Evolutionary conservation across 2,113 vertebrate genomes (phyloP).

Genomic region (Hydrochoerus hydrochaeris): DNA sequence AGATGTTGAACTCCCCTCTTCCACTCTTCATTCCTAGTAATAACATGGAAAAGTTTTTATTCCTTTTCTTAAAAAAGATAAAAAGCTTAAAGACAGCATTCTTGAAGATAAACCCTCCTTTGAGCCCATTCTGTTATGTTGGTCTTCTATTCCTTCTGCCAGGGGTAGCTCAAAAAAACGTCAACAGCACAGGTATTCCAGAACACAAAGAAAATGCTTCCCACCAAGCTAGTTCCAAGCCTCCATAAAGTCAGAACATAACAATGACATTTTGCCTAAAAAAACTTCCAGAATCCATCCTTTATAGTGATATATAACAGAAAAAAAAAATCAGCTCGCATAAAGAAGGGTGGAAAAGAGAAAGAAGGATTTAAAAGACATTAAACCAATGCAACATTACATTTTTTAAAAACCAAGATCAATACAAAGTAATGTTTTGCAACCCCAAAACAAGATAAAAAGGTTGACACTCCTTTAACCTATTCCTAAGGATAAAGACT

Average conservation of each 20-base stretch:
- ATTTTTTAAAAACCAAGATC: neutral
- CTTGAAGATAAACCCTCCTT: neutral
- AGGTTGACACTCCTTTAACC: neutral
- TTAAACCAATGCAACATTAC: neutral
- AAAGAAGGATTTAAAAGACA: neutral
- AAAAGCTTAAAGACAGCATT: constrained; percentile 15
- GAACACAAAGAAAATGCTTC: neutral
- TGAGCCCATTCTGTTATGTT: neutral
- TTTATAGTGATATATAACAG: neutral
- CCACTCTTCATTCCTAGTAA: neutral
- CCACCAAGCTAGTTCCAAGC: neutral
- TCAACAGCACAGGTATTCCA: neutral
- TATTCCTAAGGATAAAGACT: neutral
- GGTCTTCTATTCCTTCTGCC: neutral
- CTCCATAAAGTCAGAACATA: neutral
- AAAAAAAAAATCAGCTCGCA: neutral
- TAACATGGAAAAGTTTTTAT: neutral
- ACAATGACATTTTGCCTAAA: constrained; percentile 3
- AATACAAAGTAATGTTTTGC: neutral
- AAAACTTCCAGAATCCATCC: neutral
- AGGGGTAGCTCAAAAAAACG: neutral
- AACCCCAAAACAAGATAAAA: neutral
- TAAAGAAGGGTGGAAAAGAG: neutral
- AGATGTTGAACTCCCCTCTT: neutral
- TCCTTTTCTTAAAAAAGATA: neutral